phyloP scores from a whole-genome alignment of 2,888 invertebrate species.

The Emmelina monodactyla region DNA sequence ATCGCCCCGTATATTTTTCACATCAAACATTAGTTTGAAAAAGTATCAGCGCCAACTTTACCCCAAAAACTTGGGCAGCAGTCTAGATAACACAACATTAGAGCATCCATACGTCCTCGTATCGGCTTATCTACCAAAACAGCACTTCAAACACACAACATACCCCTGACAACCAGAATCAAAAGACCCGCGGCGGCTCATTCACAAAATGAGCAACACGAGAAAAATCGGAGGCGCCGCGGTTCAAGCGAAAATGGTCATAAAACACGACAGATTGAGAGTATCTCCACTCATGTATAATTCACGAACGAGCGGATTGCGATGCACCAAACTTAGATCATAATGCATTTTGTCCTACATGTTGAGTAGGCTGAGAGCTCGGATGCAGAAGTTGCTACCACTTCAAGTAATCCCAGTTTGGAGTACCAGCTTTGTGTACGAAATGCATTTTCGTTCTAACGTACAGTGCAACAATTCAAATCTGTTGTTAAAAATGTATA shows the following conservation, averaged over 20 bases:
- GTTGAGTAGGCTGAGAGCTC: constrained; percentile 20
- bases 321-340: constrained; percentile 26
- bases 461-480: too few relatives aligned
- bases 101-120: too few relatives aligned
- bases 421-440: too few relatives aligned
- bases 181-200: not conserved
- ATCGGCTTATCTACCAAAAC: too few relatives aligned
- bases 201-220: not conserved
- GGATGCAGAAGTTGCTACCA: constrained; percentile 1
- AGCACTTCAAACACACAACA: not conserved
- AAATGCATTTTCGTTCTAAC: too few relatives aligned
- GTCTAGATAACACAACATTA: too few relatives aligned
- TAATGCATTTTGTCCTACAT: constrained; percentile 41
- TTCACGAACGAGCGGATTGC: constrained; percentile 39
- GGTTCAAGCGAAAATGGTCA: constrained; percentile 27
- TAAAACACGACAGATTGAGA: constrained; percentile 42
- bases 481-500: too few relatives aligned
- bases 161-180: not conserved
- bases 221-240: not conserved
- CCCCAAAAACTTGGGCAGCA: too few relatives aligned
- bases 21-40: too few relatives aligned
- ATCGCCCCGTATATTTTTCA: too few relatives aligned
- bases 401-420: too few relatives aligned
- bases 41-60: too few relatives aligned
- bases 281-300: constrained; percentile 52